phyloP scores from a whole-genome alignment of 35 echinoderm and acorn worm species.

The Holothuria glaberrima region DNA sequence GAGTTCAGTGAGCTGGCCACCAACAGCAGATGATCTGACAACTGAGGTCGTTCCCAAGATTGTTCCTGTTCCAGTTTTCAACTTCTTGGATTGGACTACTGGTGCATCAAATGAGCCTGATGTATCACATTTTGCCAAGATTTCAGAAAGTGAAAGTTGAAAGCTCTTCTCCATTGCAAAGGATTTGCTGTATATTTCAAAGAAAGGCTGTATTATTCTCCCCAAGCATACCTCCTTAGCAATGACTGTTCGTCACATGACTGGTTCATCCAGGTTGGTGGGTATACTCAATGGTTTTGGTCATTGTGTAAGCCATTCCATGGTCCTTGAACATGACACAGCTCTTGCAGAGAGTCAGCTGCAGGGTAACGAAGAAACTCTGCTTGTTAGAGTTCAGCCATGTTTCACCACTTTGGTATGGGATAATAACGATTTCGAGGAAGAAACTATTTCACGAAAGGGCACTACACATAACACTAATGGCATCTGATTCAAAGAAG shows the following conservation, averaged over 20 bases:
- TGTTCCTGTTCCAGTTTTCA: conserved; percentile 32
- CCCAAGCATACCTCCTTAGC: conserved; percentile 70
- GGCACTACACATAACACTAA: conserved; percentile 91
- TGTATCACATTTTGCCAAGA: conserved; percentile 11
- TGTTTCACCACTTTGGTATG: conserved; percentile 67
- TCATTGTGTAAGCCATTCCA: conserved; percentile 72
- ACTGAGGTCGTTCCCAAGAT: conserved; percentile 7
- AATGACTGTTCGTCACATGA: conserved; percentile 84
- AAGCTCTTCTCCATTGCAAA: conserved; percentile 61
- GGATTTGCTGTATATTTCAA: conserved; percentile 43
- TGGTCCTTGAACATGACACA: conserved; percentile 78
- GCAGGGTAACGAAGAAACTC: conserved; percentile 30
- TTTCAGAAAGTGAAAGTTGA: conserved; percentile 8
- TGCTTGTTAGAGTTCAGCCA: conserved; percentile 53
- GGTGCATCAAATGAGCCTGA: conserved; percentile 47
- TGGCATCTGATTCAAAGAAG: conserved; percentile 75
- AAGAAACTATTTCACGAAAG: conserved; percentile 76
- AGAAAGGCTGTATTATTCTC: conserved; percentile 41
- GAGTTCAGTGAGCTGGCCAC: conserved; percentile 25
- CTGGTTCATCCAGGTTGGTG: conserved; percentile 67
- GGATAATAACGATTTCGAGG: conserved; percentile 90
- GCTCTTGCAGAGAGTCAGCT: conserved; percentile 64
- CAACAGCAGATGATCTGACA: conserved; percentile 26
- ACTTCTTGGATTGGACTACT: conserved; percentile 57
- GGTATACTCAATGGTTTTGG: conserved; percentile 76